Percentiles rank a stretch among this genome's conserved stretches.
These are phyloP conservation scores for Entosphenus tridentatus DNA, from an alignment of 2,113 vertebrate species.

Conservation along the genomic window DNA sequence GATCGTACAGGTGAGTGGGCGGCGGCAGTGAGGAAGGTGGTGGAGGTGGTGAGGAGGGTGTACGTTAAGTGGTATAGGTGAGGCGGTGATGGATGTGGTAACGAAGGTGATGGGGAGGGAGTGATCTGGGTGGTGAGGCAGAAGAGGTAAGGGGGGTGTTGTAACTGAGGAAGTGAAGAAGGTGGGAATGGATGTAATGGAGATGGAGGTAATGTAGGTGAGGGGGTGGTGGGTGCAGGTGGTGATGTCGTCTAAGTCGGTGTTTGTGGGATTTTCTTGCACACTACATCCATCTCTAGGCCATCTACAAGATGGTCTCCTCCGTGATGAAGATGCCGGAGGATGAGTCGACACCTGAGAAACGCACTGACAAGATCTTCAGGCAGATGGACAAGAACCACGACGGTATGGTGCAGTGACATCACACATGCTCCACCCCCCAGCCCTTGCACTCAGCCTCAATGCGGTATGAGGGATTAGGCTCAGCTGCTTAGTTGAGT, in stretches of 20 bases:
- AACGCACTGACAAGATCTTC: constrained; percentile 98
- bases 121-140: background rate
- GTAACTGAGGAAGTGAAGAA: background rate
- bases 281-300: constrained; percentile 22
- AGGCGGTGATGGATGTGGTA: background rate
- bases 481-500: too few relatives aligned
- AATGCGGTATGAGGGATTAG: too few relatives aligned
- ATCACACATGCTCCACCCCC: too few relatives aligned
- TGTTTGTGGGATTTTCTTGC: too few relatives aligned
- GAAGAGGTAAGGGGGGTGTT: background rate
- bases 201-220: background rate
- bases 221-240: background rate
- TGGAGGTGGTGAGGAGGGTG: background rate
- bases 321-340: constrained; percentile 99
- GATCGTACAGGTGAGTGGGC: constrained; percentile 61
- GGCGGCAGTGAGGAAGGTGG: background rate
- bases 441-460: too few relatives aligned
- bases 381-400: constrained; percentile 98
- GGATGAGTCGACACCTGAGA: constrained; percentile 91
- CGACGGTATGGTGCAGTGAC: constrained; percentile 32
- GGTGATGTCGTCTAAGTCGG: background rate
- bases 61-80: background rate
- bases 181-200: background rate
- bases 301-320: constrained; percentile 99
- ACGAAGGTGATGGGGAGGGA: background rate